phyloP scores from a whole-genome alignment of 30 jellyfish, hydroid and myxozoan genomes.

The Turritopsis dohrnii region DNA sequence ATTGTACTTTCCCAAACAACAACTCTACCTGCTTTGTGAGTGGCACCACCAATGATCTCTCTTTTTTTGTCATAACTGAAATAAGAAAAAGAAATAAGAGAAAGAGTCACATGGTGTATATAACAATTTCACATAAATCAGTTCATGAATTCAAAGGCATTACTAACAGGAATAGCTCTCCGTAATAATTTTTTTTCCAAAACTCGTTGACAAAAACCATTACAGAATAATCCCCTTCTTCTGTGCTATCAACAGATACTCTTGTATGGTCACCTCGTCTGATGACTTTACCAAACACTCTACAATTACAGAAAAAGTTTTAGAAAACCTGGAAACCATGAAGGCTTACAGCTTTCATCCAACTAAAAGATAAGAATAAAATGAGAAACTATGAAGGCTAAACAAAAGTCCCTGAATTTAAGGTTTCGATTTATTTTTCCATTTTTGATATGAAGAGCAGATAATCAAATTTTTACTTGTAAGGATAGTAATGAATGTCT shows the following conservation, averaged over 20 bases:
- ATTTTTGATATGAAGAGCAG: neutral
- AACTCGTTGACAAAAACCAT: slow-evolving; percentile 43
- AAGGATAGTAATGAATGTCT: slow-evolving; percentile 14
- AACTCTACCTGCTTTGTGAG: slow-evolving; percentile 80
- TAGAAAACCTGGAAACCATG: neutral
- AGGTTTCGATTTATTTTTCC: neutral
- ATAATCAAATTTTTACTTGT: neutral
- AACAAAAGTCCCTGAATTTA: no score
- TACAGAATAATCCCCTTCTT: slow-evolving; percentile 64
- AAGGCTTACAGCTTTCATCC: no score
- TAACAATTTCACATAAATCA: no score
- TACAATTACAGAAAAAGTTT: neutral
- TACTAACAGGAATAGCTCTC: slow-evolving; percentile 86
- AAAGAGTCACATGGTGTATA: no score
- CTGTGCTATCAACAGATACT: slow-evolving; percentile 66
- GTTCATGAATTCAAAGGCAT: neutral
- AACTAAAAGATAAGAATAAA: no score
- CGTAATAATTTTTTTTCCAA: slow-evolving; percentile 83
- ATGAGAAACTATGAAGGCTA: no score
- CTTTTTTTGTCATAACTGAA: slow-evolving; percentile 60
- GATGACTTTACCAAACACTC: slow-evolving; percentile 71
- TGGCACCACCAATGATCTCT: slow-evolving; percentile 78
- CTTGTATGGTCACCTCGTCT: slow-evolving; percentile 85
- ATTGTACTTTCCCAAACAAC: slow-evolving; percentile 85
- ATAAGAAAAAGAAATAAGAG: neutral